Conservation (phyloP, 2,797 vertebrate species). For the Anguilla anguilla region DNA sequence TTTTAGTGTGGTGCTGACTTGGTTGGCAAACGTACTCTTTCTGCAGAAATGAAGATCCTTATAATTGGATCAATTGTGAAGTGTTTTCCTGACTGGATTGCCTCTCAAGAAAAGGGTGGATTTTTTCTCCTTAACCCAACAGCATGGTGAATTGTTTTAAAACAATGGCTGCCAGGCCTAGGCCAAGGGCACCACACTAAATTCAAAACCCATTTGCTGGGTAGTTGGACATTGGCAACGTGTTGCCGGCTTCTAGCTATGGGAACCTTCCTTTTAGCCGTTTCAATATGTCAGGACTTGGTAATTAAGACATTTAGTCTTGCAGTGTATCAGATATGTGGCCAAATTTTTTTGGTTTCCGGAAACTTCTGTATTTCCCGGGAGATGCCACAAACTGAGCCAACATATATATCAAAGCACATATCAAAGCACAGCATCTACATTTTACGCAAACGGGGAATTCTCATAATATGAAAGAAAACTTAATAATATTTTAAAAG, state of each 20-base stretch:
- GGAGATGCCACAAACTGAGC: slow-evolving; percentile 8
- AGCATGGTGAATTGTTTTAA: neutral
- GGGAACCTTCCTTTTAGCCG: neutral
- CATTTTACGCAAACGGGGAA: slow-evolving; percentile 10
- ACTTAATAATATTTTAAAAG: neutral
- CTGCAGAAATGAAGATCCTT: neutral
- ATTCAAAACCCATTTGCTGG: neutral
- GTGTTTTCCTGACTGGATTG: too few species aligned
- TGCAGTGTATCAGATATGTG: neutral
- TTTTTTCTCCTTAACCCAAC: too few species aligned
- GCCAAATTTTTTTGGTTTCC: neutral
- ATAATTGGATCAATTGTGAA: neutral
- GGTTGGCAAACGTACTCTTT: neutral
- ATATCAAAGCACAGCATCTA: slow-evolving; percentile 7
- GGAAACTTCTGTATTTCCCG: slow-evolving; percentile 2
- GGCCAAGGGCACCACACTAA: neutral
- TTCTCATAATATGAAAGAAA: neutral
- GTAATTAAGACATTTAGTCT: slow-evolving; percentile 15
- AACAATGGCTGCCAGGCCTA: neutral
- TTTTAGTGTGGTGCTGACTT: neutral
- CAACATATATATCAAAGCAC: neutral
- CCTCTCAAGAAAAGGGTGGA: too few species aligned
- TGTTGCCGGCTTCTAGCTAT: neutral
- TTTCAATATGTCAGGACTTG: neutral
- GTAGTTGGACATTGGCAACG: neutral